phyloP scores from a whole-genome alignment of 2,888 invertebrate species.

The Hemaris fuciformis region DNA sequence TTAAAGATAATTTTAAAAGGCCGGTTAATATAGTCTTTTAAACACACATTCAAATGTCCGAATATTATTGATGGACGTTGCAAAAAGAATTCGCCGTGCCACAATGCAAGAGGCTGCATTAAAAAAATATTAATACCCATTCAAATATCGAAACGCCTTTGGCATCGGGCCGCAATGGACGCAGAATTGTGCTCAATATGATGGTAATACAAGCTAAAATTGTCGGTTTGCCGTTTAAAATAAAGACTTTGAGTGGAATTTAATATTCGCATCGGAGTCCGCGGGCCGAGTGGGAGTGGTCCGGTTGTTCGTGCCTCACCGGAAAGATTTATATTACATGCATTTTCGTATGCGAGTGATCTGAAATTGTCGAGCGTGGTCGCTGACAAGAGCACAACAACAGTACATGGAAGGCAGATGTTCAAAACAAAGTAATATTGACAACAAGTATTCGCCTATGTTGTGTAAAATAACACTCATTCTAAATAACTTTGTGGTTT shows the following conservation, averaged over 20 bases:
- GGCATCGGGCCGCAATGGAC: slow-evolving; percentile 29
- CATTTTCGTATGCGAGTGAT: slow-evolving; percentile 78
- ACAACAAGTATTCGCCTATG: not conserved
- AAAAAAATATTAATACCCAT: slow-evolving; percentile 78
- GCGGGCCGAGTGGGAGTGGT: slow-evolving; percentile 77
- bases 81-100: slow-evolving; percentile 61
- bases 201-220: slow-evolving; percentile 65
- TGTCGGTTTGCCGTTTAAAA: slow-evolving; percentile 59
- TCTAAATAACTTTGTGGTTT: not conserved
- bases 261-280: slow-evolving; percentile 75
- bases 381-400: slow-evolving; percentile 30
- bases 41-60: slow-evolving; percentile 74
- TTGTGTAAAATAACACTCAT: not conserved
- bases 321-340: slow-evolving; percentile 82
- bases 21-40: slow-evolving; percentile 65
- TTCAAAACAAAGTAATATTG: not conserved
- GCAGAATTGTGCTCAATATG: slow-evolving; percentile 54
- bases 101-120: slow-evolving; percentile 75
- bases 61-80: slow-evolving; percentile 75
- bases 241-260: slow-evolving; percentile 78
- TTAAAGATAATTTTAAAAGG: slow-evolving; percentile 60
- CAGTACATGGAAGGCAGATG: slow-evolving; percentile 5
- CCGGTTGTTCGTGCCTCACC: slow-evolving; percentile 75
- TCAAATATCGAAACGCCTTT: slow-evolving; percentile 51
- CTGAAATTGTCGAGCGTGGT: slow-evolving; percentile 73